phyloP scores from a whole-genome alignment of 2,888 invertebrate genomes.

The Ephialtes manifestator region DNA sequence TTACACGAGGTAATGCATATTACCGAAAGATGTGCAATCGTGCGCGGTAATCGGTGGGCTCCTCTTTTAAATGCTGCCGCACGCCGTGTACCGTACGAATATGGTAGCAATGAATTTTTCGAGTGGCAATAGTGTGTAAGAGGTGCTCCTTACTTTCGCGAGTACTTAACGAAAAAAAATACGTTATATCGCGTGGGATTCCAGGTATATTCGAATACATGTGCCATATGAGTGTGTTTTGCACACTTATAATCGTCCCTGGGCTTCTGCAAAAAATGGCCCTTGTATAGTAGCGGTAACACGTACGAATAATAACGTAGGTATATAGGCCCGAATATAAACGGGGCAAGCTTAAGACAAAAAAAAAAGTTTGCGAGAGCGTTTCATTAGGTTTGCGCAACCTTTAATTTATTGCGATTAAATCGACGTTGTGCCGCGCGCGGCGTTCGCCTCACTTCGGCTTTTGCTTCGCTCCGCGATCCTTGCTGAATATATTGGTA shows the following conservation, averaged over 20 bases:
- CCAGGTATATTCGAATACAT: constrained; percentile 9
- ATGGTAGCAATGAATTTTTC: constrained; percentile 19
- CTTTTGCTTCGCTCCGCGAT: constrained; percentile 55
- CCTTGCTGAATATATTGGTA: constrained; percentile 49
- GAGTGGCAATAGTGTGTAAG: background rate
- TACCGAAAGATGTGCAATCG: constrained; percentile 7
- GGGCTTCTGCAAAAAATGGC: constrained; percentile 34
- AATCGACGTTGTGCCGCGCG: constrained; percentile 63
- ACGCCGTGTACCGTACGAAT: background rate
- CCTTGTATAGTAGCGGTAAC: background rate
- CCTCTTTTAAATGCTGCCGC: background rate
- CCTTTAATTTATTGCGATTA: constrained; percentile 77
- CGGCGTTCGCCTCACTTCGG: constrained; percentile 56
- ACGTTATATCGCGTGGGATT: constrained; percentile 2
- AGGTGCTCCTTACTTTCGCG: constrained; percentile 29
- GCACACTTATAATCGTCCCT: constrained; percentile 34
- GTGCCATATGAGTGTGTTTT: background rate
- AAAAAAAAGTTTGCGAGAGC: constrained; percentile 62
- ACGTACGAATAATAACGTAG: constrained; percentile 5
- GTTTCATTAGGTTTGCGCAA: constrained; percentile 79
- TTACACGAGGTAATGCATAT: background rate
- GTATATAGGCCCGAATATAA: constrained; percentile 49
- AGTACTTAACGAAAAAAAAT: constrained; percentile 38
- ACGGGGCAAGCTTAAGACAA: constrained; percentile 31
- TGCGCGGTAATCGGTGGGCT: background rate